Conservation (phyloP, 2,113 vertebrate species). For the Dromaius novaehollandiae region DNA sequence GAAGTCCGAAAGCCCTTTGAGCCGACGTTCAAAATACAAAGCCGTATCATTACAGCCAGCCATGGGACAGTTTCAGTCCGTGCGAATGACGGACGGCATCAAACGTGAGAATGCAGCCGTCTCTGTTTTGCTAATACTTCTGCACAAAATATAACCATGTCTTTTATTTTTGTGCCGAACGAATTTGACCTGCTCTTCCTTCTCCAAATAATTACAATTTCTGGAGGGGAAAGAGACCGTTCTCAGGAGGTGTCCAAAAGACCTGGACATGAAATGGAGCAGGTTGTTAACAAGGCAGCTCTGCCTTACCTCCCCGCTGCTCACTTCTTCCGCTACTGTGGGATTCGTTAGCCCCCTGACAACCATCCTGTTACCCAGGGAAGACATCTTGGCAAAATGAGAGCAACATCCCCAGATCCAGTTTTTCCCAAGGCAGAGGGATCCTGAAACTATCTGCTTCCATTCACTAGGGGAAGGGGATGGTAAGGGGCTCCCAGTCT, state of each 20-base stretch:
- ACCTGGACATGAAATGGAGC: neutral
- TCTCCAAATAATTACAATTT: neutral
- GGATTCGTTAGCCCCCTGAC: neutral
- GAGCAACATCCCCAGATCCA: neutral
- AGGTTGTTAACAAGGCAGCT: neutral
- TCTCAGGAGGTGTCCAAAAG: neutral
- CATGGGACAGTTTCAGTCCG: neutral
- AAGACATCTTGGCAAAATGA: neutral
- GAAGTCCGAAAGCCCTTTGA: neutral
- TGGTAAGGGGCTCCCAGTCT: neutral
- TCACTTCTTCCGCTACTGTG: neutral
- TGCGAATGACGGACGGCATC: neutral
- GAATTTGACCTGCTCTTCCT: neutral
- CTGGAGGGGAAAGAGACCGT: fast-evolving
- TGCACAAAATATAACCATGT: neutral
- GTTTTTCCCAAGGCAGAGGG: neutral
- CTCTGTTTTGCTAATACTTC: neutral
- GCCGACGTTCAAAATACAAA: neutral
- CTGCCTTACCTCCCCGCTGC: neutral
- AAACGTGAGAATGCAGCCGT: neutral
- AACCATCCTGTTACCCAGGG: neutral
- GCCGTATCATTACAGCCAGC: neutral
- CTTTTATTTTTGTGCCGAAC: neutral
- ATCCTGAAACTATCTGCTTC: neutral
- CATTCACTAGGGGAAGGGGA: neutral